Percentiles rank a stretch among this genome's conserved stretches.
These are phyloP conservation scores for Tetragonula carbonaria DNA, from an alignment of 2,888 invertebrate species.

Conservation along the genomic window DNA sequence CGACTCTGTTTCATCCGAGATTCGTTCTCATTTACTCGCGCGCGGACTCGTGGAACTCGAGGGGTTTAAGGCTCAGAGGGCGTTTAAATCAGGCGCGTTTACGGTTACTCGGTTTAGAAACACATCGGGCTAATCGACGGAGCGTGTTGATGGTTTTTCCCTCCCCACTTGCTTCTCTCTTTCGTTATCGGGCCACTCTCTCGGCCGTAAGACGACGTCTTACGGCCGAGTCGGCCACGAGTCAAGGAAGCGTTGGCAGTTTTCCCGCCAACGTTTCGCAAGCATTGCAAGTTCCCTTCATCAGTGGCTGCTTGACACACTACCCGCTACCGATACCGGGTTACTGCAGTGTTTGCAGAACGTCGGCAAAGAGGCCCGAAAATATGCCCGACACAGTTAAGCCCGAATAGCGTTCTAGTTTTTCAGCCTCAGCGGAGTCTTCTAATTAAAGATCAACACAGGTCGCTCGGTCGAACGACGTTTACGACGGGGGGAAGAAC, in stretches of 20 bases:
- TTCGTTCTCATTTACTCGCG: conserved; percentile 19
- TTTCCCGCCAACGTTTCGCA: conserved; percentile 46
- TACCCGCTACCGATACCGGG: conserved; percentile 30
- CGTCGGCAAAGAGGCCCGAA: conserved; percentile 26
- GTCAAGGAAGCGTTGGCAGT: conserved; percentile 36
- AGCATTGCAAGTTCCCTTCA: conserved; percentile 40
- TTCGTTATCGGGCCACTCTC: not conserved
- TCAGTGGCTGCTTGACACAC: conserved; percentile 53
- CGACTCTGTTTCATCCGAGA: conserved; percentile 4
- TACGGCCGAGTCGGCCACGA: not conserved
- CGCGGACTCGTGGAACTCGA: not conserved
- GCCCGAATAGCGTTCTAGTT: not conserved
- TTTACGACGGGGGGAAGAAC: not conserved
- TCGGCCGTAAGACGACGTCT: not conserved
- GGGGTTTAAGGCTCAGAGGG: not conserved
- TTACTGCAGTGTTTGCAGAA: conserved; percentile 48
- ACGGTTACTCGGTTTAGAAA: conserved; percentile 2
- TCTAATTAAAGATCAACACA: not conserved
- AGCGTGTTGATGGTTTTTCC: not conserved
- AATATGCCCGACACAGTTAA: conserved; percentile 14
- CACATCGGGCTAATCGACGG: not conserved
- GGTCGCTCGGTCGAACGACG: not conserved
- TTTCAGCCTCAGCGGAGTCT: not conserved
- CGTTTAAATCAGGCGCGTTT: not conserved
- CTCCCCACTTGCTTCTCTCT: no score